Evolutionary conservation across 2,797 vertebrate species (phyloP), one percentile per base, ranked within the genome.

Genomic region (Percopsis omiscomaycus): DNA sequence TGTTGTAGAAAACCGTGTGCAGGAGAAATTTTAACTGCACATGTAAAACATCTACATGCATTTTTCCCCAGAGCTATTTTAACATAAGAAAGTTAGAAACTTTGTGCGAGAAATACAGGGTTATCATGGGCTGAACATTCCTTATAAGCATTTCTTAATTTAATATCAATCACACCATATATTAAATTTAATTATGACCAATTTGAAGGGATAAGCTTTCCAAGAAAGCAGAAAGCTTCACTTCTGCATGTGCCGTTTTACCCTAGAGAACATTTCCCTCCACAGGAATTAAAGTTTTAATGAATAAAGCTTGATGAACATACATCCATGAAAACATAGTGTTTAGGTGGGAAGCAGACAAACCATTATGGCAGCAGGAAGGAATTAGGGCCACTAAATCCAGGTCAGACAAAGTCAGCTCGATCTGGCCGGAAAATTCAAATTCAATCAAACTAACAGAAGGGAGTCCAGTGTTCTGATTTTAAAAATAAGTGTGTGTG

Each of bases 331-430:
- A 32, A 32, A 22, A 22, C 22, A 22, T 22, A 32, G 37, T 44
- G 12, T 15, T 57, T 28, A 57, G 42, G 42, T 57, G 15, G 54
- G 29, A 53, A 22, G 28, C 51, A 53, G 16, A 27, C 22, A 53
- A 9, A 50, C 49, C n/a, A 10, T 11, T 28, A 53, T 28, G 28
- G 9, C 22, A 22, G 28, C 51, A 53, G 16, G 22, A 22, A 53
- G 11, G 22, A 4, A 29, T 13, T 27, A 12, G 11, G 11, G 2
- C 0, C 30, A 62, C 61, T 53, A 77, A 90, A 90, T 85, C 77
- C 80, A 85, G 79, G 84, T 78, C 81, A 88, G 60, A 74, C 47
- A 15, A 16, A 56, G 55, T 79, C 71, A 80, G 82, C 83, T 82
- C 82, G 73, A 84, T 84, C 66, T 59, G 74, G 47, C 30, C 5